Conservation (phyloP, 2,797 vertebrate genomes). For the Astyanax mexicanus region DNA sequence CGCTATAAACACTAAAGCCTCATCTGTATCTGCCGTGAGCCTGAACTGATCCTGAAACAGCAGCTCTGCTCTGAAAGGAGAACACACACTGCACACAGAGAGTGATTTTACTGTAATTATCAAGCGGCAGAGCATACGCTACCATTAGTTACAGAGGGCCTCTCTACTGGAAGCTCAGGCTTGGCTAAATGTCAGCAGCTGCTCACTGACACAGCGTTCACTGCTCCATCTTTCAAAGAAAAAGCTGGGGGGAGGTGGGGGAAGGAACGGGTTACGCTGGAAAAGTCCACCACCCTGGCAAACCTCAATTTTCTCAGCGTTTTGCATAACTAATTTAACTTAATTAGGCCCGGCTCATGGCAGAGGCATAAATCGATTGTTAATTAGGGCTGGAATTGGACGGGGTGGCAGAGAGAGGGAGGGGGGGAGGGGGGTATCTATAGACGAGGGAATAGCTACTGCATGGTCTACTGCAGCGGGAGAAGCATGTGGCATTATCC, state of each 20-base stretch:
- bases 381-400: constrained; percentile 53
- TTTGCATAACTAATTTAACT: constrained; percentile 55
- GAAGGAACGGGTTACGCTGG: constrained; percentile 10
- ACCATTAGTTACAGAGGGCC: constrained; percentile 40
- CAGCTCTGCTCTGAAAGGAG: background rate
- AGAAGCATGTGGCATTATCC: constrained; percentile 45
- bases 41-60: background rate
- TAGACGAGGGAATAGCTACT: constrained; percentile 25
- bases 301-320: constrained; percentile 40
- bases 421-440: constrained; percentile 24
- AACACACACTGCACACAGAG: background rate
- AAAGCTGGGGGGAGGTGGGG: background rate
- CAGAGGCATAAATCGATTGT: constrained; percentile 44
- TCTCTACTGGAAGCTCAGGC: constrained; percentile 11
- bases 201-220: constrained; percentile 10
- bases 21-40: background rate
- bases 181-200: constrained; percentile 44
- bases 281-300: constrained; percentile 50
- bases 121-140: constrained; percentile 18
- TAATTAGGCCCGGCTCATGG: constrained; percentile 51
- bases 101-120: constrained; percentile 35
- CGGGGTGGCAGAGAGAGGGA: background rate
- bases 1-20: no score
- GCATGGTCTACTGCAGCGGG: constrained; percentile 3
- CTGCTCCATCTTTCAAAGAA: constrained; percentile 20